phyloP scores from a whole-genome alignment of 2,113 vertebrate genomes.

The Mormyrus lacerda region DNA sequence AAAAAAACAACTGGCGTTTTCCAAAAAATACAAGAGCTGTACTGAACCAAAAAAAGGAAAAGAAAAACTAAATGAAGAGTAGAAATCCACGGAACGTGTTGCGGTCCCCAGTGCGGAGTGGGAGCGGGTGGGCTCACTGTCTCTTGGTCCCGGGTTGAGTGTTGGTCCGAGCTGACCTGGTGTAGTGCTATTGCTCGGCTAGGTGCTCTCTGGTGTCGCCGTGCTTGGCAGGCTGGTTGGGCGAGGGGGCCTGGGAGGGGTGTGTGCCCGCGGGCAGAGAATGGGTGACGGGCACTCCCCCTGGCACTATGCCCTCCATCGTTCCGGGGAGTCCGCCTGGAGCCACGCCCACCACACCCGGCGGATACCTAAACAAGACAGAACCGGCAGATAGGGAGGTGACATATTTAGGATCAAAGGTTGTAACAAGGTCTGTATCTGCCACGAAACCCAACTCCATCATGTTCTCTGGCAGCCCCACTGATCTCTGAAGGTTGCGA shows the following conservation, averaged over 20 bases:
- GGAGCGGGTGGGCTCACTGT: constrained; percentile 58
- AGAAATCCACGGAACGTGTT: constrained; percentile 51
- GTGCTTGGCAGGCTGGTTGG: constrained; percentile 92
- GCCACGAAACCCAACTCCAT: neutral
- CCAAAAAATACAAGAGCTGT: constrained; percentile 39
- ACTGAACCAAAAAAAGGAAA: constrained; percentile 47
- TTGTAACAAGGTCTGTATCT: neutral
- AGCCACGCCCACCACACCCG: constrained; percentile 80
- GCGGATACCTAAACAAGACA: constrained; percentile 69
- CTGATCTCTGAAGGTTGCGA: neutral
- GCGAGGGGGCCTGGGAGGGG: constrained; percentile 87
- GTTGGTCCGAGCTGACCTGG: constrained; percentile 33
- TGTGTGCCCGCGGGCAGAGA: constrained; percentile 85
- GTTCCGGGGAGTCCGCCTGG: constrained; percentile 77
- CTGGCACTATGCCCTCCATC: constrained; percentile 83
- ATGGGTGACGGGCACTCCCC: constrained; percentile 82
- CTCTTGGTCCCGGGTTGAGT: constrained; percentile 78
- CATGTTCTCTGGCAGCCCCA: neutral
- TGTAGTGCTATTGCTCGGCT: constrained; percentile 88
- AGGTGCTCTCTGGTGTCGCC: constrained; percentile 91
- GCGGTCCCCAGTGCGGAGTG: constrained; percentile 46
- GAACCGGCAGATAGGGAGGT: neutral
- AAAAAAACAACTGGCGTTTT: constrained; percentile 39
- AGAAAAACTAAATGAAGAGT: constrained; percentile 47
- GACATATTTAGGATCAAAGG: neutral